Conservation (phyloP, 2,888 invertebrate genomes). For the Tiliacea citrago region DNA sequence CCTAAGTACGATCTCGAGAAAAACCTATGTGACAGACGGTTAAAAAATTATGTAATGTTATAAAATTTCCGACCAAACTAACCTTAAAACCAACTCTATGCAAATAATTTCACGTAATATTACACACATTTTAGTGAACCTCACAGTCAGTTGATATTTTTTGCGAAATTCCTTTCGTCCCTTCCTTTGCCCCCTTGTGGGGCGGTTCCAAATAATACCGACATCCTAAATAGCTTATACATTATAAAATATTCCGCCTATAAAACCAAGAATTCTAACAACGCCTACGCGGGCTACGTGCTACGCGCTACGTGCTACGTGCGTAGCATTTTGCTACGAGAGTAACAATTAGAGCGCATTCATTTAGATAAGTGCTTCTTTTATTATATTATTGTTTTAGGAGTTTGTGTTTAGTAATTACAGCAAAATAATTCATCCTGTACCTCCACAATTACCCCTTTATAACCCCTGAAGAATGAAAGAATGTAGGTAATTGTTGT, state of each 20-base stretch:
- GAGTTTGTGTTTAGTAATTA: constrained; percentile 13
- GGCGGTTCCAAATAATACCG: not conserved
- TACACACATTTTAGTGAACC: no score
- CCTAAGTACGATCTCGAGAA: no score
- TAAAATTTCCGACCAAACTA: no score
- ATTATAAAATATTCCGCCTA: constrained; percentile 24
- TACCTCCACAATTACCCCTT: not conserved
- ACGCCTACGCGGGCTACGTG: constrained; percentile 49
- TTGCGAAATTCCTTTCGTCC: no score
- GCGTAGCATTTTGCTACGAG: constrained; percentile 51
- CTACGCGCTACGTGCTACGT: constrained; percentile 36
- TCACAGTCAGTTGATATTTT: no score
- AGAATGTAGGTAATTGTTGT: not conserved
- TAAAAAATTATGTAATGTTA: not conserved
- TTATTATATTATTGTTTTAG: constrained; percentile 11
- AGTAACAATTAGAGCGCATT: constrained; percentile 39
- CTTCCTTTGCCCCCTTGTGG: no score
- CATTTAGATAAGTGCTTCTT: constrained; percentile 43
- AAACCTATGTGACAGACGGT: not conserved
- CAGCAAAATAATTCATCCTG: not conserved
- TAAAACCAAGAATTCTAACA: constrained; percentile 42
- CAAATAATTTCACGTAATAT: no score
- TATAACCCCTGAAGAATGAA: not conserved
- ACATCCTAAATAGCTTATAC: not conserved
- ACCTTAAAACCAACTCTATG: not conserved